Evolutionary conservation across 2,888 invertebrate species (phyloP), one percentile per base, ranked within the genome.

Genomic region (Pteria penguin): DNA sequence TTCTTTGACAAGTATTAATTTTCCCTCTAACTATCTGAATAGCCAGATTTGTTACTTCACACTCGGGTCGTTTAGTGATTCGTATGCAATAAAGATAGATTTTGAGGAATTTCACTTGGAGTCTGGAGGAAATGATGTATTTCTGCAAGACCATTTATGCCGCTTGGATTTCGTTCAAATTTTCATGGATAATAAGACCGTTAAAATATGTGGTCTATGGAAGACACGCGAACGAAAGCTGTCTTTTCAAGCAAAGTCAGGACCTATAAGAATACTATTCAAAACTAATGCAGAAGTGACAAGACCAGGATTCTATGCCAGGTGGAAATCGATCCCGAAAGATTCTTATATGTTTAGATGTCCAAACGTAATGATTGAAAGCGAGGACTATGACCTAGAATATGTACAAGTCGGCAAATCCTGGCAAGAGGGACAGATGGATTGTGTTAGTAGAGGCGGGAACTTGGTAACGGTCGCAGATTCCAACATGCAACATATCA

Each of bases 1-100:
- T 3, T 84, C 90, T 22, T 87, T 95, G 27, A 90, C 93, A 62
- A 94, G 94, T 86, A 89, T 94, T 60, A 95, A 95, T 90, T 94
- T 94, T 90, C 95, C 95, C 0, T 92, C 58, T 4, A 31, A 68
- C 29, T 87, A 86, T 68, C 62, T 75, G 1, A 84, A 83, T 69
- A 79, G 76, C 26, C 79, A 82, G 45, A 67, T 82, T 31, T 86
- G 86, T 54, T 75, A 72, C 52, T 76, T 75, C 33, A 75, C 72
- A 4, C 83, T 87, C 18, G 60, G 74, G n/a, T 33, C 80, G 18
- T 45, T 55, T 2, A 32, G 52, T 26, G 62, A 75, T 3, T 27
- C 52, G 1, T 36, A 54, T 32, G 61, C 72, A 4, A 67, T 87
- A 22, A 84, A 86, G 54, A 58, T 87, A 11, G 62, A 60, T 18